Percentiles rank a stretch among this genome's conserved stretches.
These are phyloP conservation scores for Listronotus bonariensis DNA, from an alignment of 1,140 invertebrate genomes.

Conservation along the genomic window DNA sequence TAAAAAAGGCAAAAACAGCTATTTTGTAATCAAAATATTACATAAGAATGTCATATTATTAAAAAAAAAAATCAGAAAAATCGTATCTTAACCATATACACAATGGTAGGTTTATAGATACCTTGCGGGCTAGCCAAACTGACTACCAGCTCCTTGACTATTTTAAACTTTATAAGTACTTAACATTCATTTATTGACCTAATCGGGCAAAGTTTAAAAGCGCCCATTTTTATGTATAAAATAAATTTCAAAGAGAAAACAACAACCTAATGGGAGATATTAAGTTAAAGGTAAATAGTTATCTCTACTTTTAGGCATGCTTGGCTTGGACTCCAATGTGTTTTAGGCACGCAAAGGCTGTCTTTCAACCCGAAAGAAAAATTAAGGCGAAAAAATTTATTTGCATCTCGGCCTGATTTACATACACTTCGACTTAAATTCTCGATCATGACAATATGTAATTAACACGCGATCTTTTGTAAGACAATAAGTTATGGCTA, in stretches of 20 bases:
- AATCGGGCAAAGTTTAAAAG: too few relatives aligned
- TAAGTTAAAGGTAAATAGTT: conserved; percentile 26
- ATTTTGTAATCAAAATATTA: too few relatives aligned
- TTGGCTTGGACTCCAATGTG: conserved; percentile 19
- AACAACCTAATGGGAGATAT: conserved; percentile 19
- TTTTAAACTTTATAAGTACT: too few relatives aligned
- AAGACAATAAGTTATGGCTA: conserved; percentile 25
- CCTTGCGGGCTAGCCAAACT: too few relatives aligned
- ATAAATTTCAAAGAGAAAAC: conserved; percentile 10
- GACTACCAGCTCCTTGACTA: too few relatives aligned
- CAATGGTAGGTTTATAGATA: too few relatives aligned
- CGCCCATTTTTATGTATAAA: neutral
- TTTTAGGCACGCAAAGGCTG: conserved; percentile 21
- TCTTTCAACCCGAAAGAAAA: conserved; percentile 23
- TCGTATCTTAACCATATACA: too few relatives aligned
- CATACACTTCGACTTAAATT: conserved; percentile 30
- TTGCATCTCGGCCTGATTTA: conserved; percentile 28
- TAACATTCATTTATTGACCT: too few relatives aligned
- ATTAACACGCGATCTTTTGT: conserved; percentile 30
- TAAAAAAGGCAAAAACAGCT: too few relatives aligned
- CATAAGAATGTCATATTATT: too few relatives aligned
- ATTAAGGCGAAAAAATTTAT: conserved; percentile 28
- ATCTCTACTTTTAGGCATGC: conserved; percentile 23
- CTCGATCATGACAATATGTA: conserved; percentile 32
- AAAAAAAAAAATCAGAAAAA: too few relatives aligned